Base-by-base conservation (phyloP, 2,113 vertebrate genomes). In the Eonycteris spelaea region DNA sequence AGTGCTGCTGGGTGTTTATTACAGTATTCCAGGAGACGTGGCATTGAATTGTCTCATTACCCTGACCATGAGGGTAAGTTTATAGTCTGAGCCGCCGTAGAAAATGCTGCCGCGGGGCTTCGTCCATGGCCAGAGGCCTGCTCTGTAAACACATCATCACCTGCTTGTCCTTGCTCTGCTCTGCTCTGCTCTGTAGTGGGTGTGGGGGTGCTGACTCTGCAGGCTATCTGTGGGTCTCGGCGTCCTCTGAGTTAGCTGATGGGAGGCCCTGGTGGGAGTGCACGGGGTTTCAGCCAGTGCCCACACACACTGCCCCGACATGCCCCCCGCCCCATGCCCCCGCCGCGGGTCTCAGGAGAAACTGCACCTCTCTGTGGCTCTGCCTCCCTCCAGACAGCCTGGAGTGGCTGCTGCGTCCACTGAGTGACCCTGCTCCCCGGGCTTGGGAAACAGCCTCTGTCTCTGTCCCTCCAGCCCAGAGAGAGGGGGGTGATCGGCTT, bases 1-100 rank as follows among this genome's bases (percentile, higher is more conserved):
- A 0, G 28, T 14, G 8, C 3, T 0, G 33, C 35, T 15, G 12
- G 35, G 0, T 12, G 9, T 10, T 63, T 24, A 11, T 30, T 6
- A 3, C 19, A 16, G 77, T 10, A 35, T 91, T 77, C 79, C 53
- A 35, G 51, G 22, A 86, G 73, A 75, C 7, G 5, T 12, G 8
- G 33, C 43, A 14, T 1, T 7, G 61, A 77, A 26, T 35, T 77
- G 21, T 48, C 3, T 48, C 22, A 9, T 70, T 35, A 28, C 22
- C 21, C 33, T 51, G 18, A 71, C 33, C 26, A 6, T 43, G 9
- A 21, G 7, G 9, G 5, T 21, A 43, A 59, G 45, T 71, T 43
- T 21, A 11, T 55, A 21, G 30, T 24, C 85, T 33, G 33, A 51
- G 15, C 38, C 55, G 3, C 70, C 48, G 10, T 19, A 57, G 10